Percentiles rank a stretch among this genome's conserved stretches.
phyloP scores from a whole-genome alignment of 1,140 invertebrate genomes.

The Calephelis virginiensis region DNA sequence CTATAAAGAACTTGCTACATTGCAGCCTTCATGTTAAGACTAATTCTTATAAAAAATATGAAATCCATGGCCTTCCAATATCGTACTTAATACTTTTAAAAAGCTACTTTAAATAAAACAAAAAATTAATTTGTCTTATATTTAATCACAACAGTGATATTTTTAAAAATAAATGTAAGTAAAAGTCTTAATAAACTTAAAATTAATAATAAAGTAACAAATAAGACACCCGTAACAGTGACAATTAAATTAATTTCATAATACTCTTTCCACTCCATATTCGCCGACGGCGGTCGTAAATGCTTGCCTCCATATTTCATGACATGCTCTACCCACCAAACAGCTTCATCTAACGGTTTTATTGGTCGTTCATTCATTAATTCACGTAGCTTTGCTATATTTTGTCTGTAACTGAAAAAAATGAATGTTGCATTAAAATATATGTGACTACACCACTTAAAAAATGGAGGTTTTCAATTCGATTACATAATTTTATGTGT shows the following conservation, averaged over 20 bases:
- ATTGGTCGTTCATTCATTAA: slow-evolving; percentile 35
- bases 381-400: slow-evolving; percentile 25
- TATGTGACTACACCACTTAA: not conserved
- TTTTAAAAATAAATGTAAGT: not conserved
- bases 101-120: no score
- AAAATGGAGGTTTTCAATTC: not conserved
- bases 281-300: slow-evolving; percentile 44
- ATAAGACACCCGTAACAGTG: not conserved
- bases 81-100: no score
- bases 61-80: no score
- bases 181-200: not conserved
- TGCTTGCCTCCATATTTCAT: slow-evolving; percentile 71
- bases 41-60: no score
- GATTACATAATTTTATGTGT: no score
- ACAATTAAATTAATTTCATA: slow-evolving; percentile 24
- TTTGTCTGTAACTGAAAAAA: slow-evolving; percentile 35
- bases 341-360: slow-evolving; percentile 54
- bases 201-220: not conserved
- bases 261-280: slow-evolving; percentile 34
- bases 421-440: not conserved
- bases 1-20: no score
- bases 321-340: slow-evolving; percentile 80
- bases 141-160: no score
- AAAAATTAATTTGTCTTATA: no score
- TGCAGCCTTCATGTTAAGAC: no score